Evolutionary conservation across 2,797 vertebrate genomes (phyloP), one percentile per base, ranked within the genome.

Genomic region (Gymnocypris eckloni): DNA sequence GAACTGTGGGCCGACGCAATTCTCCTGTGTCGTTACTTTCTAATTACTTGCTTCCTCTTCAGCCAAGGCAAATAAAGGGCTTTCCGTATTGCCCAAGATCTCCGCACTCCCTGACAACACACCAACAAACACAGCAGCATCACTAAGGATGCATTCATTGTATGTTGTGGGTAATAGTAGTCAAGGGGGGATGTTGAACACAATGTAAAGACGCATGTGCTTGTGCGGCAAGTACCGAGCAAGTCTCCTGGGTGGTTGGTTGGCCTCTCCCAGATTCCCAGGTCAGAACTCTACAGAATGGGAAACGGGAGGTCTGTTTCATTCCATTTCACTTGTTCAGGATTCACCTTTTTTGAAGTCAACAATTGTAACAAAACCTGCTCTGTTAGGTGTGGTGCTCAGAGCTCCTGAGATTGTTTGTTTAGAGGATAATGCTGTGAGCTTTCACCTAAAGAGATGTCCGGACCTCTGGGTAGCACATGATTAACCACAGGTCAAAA

Each of bases 61-160:
- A 87, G 94, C 94, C 94, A 96, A 96, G 92, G 90, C 90, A 96
- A 96, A 96, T 93, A 95, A 82, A 93, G 87, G 86, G 89, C 81
- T 90, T 94, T 95, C 94, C 94, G 93, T 92, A 94, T 92, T 94
- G 91, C 89, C 90, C 88, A 91, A 92, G 89, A 86, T 25, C 45
- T 88, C 92, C 91, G 91, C 93, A 93, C 93, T 94, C 93, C 95
- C 94, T 96, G 94, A 94, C 95, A 95, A 95, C 95, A 91, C 54
- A 20, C 45, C 86, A 45, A 91, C 93, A 96, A 96, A 96, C 95
- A 95, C 94, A 95, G 89, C 90, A 83, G 79, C 90, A 94, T 96
- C 93, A 91, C 95, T 90, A 96, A 95, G 95, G 95, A 95, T 94
- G 94, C 94, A 89, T 93, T 93, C 92, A 94, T 94, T 95, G 94